Base-by-base conservation (phyloP, 1,140 invertebrate genomes). In the Eubasilissa regina region DNA sequence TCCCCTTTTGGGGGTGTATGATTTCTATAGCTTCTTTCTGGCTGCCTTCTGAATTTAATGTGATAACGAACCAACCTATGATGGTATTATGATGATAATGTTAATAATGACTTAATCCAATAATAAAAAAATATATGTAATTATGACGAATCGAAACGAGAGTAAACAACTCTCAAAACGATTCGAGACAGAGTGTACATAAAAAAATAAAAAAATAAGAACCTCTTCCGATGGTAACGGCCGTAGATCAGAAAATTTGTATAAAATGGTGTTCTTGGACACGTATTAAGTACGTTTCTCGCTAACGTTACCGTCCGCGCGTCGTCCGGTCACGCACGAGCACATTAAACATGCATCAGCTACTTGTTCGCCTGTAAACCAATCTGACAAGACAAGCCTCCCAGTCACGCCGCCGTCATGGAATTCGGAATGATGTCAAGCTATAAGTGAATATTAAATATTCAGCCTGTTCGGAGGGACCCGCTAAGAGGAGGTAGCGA, bases 371-470 rank as follows among this genome's bases (percentile, higher is more conserved):
- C 73, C 77, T 58, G 75, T 80, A 77, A 80, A 82, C 79, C 81
- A 82, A 82, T 82, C 81, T 82, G 78, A 66, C 25, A 75, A 66
- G 60, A 77, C 80, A 82, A 80, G 75, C 77, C 75, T 80, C 75
- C 70, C 55, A 82, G 81, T 82, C 81, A 82, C 81, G 75, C 81
- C 66, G 78, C 66, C 81, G 62, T 77, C 78, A 47, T 79, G 79
- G 80, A 81, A 81, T 81, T 74, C 80, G 48, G 55, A 81, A 81
- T 81, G 80, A 81, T 81, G 80, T 81, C 80, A 82, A 79, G 78
- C 78, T 75, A 80, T 82, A 82, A 82, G 81, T 82, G 81, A 82
- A 80, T 80, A 79, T 82, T 72, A 82, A 82, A 82, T 82, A 82
- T 82, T 82, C 81, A 82, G 51, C 43, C 48, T 12, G 7, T 56